Conservation (phyloP, 2,888 invertebrate genomes). For the Hypomecis punctinalis region DNA sequence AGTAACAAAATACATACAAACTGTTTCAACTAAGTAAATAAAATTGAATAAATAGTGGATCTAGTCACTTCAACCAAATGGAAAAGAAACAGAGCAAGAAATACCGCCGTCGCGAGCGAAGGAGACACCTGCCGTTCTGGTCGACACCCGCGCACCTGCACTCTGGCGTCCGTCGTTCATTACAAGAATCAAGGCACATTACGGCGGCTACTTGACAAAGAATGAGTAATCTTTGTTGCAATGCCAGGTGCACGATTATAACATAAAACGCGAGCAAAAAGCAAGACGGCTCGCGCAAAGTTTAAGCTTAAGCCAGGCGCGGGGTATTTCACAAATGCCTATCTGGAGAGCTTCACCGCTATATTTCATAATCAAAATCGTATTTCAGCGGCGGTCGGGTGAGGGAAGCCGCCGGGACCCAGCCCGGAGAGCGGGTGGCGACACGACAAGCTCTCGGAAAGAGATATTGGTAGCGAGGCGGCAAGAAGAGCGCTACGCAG, state of each 20-base stretch:
- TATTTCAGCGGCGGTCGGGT: conserved; percentile 54
- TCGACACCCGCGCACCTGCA: conserved; percentile 45
- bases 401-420: conserved; percentile 32
- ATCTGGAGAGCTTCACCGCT: conserved; percentile 58
- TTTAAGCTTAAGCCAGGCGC: conserved; percentile 44
- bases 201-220: conserved; percentile 18
- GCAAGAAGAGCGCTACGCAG: conserved; percentile 48
- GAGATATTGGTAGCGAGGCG: conserved; percentile 58
- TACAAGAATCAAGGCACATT: conserved; percentile 23
- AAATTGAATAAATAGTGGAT: too few species aligned
- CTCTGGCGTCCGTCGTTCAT: conserved; percentile 31
- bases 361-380: conserved; percentile 71
- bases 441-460: conserved; percentile 53
- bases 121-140: conserved; percentile 59
- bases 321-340: conserved; percentile 54
- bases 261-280: conserved; percentile 21
- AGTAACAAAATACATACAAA: too few species aligned
- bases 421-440: conserved; percentile 50
- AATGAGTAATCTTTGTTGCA: conserved; percentile 21
- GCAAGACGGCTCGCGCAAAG: conserved; percentile 48
- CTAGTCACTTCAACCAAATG: conserved; percentile 29
- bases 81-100: conserved; percentile 53
- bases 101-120: conserved; percentile 33
- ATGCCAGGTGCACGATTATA: conserved; percentile 18
- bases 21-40: background rate